Evolutionary conservation across 1,140 invertebrate genomes (phyloP).

Genomic region (Eufriesea mexicana): DNA sequence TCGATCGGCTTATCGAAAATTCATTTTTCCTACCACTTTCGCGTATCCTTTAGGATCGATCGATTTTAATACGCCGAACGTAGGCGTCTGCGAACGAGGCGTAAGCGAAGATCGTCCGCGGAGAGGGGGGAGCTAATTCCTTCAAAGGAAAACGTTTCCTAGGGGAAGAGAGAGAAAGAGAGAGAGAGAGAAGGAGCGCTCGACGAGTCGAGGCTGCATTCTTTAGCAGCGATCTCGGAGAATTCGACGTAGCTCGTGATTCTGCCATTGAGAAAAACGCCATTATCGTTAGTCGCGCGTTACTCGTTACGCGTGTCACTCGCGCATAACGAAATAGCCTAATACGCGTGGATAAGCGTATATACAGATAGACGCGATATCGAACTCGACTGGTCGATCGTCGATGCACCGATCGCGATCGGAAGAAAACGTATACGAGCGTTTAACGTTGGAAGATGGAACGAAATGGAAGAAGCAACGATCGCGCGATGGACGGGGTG

Average conservation of each 20-base stretch:
- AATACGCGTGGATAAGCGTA: no score
- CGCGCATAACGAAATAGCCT: not conserved
- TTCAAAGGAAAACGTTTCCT: not conserved
- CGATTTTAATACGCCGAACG: not conserved
- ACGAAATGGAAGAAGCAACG: no score
- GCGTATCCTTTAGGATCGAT: not conserved
- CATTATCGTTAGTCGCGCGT: not conserved
- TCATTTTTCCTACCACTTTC: not conserved
- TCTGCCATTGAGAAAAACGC: constrained; percentile 31
- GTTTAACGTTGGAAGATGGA: no score
- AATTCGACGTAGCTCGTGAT: constrained; percentile 26
- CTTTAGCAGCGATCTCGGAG: constrained; percentile 28
- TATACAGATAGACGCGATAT: not conserved
- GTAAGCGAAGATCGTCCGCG: no score
- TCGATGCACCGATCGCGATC: no score
- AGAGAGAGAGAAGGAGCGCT: not conserved
- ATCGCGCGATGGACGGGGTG: no score
- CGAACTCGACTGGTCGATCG: no score
- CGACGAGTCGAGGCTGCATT: constrained; percentile 39
- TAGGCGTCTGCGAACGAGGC: no score
- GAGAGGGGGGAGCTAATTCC: not conserved
- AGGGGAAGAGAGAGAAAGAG: not conserved
- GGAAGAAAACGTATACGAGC: no score
- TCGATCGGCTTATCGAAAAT: not conserved
- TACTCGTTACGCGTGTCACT: not conserved